Base-by-base conservation (phyloP, 2,888 invertebrate species). In the Sinelater perroti region DNA sequence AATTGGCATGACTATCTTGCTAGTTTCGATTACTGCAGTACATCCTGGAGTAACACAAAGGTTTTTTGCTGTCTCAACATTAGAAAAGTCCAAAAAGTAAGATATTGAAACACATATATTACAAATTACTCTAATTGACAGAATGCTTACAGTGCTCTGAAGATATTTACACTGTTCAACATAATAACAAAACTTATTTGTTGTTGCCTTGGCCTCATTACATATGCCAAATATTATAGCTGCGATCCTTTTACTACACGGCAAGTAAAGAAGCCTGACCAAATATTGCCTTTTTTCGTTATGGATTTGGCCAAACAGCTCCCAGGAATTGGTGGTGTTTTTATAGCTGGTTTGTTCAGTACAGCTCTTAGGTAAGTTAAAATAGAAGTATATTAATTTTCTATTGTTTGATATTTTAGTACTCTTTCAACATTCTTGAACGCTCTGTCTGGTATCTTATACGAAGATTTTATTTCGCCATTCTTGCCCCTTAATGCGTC, bases 301-400 rank as follows among this genome's bases (percentile, higher is more conserved):
- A 86, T 89, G 80, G 86, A 87, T 65, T 78, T 86, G 11, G 81
- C 88, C 0, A 76, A 79, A 0, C 76, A 83, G 72, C 81, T 87
- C 65, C 86, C 86, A 6, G 89, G 90, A 0, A 79, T 90, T 31
- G 85, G 88, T 13, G 90, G 90, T 1, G 80, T 90, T 24, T 90
- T 90, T 66, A 82, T 89, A 1, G 87, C 89, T 17, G 85, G 88
- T 7, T 81, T 89, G 28, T 87, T 89, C 66, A 87, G 87, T 68
- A 87, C 89, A 0, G 87, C 88, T 0, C 80, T 89, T n/a, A 85
- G 82, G 82, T 82, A 69, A 2, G 11, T 24, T 30, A 2, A 16
- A n/a, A n/a, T n/a, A 24, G 7, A 24, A 24, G 24, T 24, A 24
- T 6, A 24, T 24, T 24, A 24, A 24, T 7, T 24, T n/a, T n/a